Evolutionary conservation across 2,888 invertebrate genomes (phyloP).

Genomic region (Acleris cristana): DNA sequence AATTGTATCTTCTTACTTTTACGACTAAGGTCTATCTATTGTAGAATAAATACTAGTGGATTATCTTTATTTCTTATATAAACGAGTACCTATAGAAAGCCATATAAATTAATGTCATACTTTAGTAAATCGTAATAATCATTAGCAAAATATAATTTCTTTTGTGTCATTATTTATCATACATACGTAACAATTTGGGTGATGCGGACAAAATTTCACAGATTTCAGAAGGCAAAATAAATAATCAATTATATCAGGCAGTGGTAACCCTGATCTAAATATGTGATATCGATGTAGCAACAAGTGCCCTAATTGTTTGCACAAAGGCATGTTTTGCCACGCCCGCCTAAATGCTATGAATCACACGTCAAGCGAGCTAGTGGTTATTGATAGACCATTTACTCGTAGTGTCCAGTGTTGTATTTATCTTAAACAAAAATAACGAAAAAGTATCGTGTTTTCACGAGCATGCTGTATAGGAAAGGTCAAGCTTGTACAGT

Average conservation of each 20-base stretch:
- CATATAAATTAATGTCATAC: no score
- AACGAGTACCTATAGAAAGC: no score
- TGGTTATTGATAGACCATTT: conserved; percentile 16
- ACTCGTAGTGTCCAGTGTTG: background rate
- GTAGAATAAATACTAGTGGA: no score
- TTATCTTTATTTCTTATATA: no score
- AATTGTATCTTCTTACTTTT: background rate
- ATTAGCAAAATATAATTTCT: no score
- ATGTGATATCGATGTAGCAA: conserved; percentile 34
- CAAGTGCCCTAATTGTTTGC: conserved; percentile 38
- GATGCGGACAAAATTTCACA: no score
- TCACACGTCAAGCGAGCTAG: conserved; percentile 24
- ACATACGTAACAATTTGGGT: no score
- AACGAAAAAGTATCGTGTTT: background rate
- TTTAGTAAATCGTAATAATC: no score
- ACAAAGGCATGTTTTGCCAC: conserved; percentile 31
- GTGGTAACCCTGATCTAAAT: conserved; percentile 30
- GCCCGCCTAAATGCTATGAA: conserved; percentile 29
- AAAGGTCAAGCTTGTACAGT: background rate
- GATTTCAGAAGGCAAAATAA: no score
- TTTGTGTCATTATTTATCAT: no score
- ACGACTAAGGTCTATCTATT: no score
- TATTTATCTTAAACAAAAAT: background rate
- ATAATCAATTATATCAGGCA: no score
- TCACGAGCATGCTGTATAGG: background rate